A percentile compares a stretch with the other conserved stretches of the same genome.
phyloP scores from a whole-genome alignment of 2,797 vertebrate genomes.

The Cichlasoma orientale region DNA sequence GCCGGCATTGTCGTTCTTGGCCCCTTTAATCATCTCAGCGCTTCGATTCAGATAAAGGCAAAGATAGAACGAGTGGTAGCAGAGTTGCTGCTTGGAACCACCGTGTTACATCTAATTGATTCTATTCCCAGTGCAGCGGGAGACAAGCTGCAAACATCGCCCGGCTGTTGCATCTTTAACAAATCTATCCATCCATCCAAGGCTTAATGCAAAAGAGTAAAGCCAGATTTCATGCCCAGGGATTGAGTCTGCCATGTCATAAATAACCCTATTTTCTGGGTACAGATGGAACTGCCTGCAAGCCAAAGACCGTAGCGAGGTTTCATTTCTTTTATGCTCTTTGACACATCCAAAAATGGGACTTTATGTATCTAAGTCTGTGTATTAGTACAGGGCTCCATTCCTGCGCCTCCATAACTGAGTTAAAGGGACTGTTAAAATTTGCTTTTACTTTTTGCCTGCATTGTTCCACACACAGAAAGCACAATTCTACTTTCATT shows the following conservation, averaged over 20 bases:
- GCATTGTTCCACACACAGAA: background rate
- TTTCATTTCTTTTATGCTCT: constrained; percentile 9
- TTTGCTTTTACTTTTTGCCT: background rate
- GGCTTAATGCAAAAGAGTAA: background rate
- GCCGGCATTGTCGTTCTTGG: background rate
- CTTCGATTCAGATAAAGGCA: constrained; percentile 1
- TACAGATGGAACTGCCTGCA: constrained; percentile 1
- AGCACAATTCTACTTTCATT: background rate
- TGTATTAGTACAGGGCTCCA: background rate
- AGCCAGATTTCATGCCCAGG: constrained; percentile 28
- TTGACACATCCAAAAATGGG: background rate
- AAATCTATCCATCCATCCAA: background rate
- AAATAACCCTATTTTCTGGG: constrained; percentile 36
- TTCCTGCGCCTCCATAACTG: background rate
- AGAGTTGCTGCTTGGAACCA: constrained; percentile 1
- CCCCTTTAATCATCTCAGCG: constrained; percentile 6
- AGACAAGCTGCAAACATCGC: constrained; percentile 5
- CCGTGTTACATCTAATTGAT: constrained; percentile 41
- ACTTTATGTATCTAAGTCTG: background rate
- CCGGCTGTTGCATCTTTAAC: constrained; percentile 26
- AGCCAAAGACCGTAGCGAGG: constrained; percentile 5
- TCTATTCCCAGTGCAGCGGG: constrained; percentile 31
- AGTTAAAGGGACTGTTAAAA: background rate
- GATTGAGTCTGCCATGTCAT: constrained; percentile 14
- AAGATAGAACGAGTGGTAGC: background rate